Base-by-base conservation (phyloP, 2,797 vertebrate species). In the Gymnothorax reevesii region DNA sequence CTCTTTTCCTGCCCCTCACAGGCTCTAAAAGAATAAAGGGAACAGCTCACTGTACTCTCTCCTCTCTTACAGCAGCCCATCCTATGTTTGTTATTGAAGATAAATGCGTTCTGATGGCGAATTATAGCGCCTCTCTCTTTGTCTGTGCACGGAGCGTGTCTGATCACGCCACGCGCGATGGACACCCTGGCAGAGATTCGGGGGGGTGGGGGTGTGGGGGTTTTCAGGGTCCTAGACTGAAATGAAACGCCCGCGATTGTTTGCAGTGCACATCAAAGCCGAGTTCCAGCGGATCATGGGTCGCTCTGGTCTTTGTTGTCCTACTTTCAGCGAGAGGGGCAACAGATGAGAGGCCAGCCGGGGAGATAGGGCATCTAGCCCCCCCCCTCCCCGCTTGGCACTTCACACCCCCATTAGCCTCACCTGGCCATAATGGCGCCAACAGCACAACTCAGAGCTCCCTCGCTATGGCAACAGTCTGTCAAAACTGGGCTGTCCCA, bases 301-400 rank as follows among this genome's bases (percentile, higher is more conserved):
- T 94, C 94, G 95, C 95, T 95, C 94, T 95, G 89, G 89, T 94
- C 94, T 95, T 96, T 95, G 95, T 95, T 94, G 94, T 94, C 49
- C 89, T 92, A 88, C 93, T 94, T 93, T 94, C 95, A 95, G 95
- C 95, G 94, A 95, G 95, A 95, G 92, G 92, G 71, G 27, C 25
- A 94, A 95, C 95, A 94, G 93, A 95, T 95, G 94, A 95, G 94
- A 94, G 86, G 82, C 85, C 62, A 84, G 60, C 87, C 59, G 62
- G 20, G 85, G 20, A 27, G 33, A 82, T 17, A 87, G 73, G 27
- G 90, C 93, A 93, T 94, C 92, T 91, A 25, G 71, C 33, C 33
- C 33, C 33, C 33, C 33, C 33, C 33, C 71, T 91, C 91, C 87
- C 93, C 94, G 95, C 95, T 95, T 94, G 94, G 92, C 92, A 92